Conservation (phyloP, 1,140 invertebrate genomes). For the Mactra quadrangularis region DNA sequence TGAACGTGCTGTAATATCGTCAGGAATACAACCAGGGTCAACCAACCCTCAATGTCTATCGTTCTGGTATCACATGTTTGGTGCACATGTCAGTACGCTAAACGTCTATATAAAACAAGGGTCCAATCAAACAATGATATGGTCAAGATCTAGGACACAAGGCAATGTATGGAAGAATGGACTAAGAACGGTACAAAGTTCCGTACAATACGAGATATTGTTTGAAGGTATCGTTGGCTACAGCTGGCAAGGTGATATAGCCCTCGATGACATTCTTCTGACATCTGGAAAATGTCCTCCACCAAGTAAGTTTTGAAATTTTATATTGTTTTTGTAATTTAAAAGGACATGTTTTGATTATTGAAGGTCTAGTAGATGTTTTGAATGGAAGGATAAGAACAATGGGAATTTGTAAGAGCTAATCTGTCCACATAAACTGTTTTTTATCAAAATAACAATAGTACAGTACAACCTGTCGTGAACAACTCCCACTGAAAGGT, state of each 20-base stretch:
- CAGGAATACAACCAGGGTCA: constrained; percentile 66
- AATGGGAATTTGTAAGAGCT: too few species aligned
- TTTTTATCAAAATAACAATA: too few species aligned
- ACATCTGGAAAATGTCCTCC: constrained; percentile 83
- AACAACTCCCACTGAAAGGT: too few species aligned
- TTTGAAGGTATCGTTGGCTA: constrained; percentile 89
- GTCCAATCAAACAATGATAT: constrained; percentile 70
- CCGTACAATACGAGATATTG: constrained; percentile 83
- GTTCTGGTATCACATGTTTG: constrained; percentile 93
- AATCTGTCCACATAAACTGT: too few species aligned
- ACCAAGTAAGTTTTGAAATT: constrained; percentile 69
- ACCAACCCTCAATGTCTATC: constrained; percentile 70
- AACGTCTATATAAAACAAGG: constrained; percentile 71
- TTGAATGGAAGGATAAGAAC: too few species aligned
- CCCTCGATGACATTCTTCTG: constrained; percentile 89
- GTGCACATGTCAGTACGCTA: constrained; percentile 82
- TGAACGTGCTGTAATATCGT: constrained; percentile 75
- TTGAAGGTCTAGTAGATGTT: too few species aligned
- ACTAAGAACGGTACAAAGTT: constrained; percentile 64
- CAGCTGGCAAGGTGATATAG: constrained; percentile 87
- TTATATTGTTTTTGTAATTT: too few species aligned
- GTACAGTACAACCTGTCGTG: too few species aligned
- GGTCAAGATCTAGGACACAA: constrained; percentile 75
- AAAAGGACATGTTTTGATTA: too few species aligned
- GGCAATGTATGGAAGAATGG: constrained; percentile 79